Conservation (phyloP, 2,797 vertebrate genomes). For the Gadopsis bispinosus region DNA sequence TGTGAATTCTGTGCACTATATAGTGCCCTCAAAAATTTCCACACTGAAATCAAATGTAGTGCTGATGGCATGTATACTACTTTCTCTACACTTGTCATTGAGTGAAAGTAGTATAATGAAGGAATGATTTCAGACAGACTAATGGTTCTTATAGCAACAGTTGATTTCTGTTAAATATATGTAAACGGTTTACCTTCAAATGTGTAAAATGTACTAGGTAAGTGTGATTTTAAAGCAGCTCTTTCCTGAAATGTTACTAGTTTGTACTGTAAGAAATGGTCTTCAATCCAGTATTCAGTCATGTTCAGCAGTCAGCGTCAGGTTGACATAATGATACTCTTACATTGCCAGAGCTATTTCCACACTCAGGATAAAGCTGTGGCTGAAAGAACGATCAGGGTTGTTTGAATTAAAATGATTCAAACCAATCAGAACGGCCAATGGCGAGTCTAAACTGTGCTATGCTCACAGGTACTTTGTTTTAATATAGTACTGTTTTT, state of each 20-base stretch:
- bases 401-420: slow-evolving; percentile 7
- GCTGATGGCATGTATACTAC: too few species aligned
- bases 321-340: slow-evolving; percentile 44
- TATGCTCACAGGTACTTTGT: neutral
- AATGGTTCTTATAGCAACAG: neutral
- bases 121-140: neutral
- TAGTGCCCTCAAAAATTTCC: neutral
- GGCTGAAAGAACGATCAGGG: slow-evolving; percentile 27
- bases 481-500: slow-evolving; percentile 24
- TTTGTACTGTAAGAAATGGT: slow-evolving; percentile 9
- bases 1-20: neutral
- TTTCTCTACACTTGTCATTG: neutral
- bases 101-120: neutral
- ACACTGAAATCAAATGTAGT: neutral
- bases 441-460: neutral
- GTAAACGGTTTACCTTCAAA: neutral
- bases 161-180: neutral
- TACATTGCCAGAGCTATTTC: slow-evolving; percentile 43
- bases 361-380: slow-evolving; percentile 46
- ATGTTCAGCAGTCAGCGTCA: slow-evolving; percentile 40
- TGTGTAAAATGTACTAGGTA: neutral
- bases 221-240: neutral
- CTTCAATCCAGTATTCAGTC: slow-evolving; percentile 34
- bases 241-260: neutral
- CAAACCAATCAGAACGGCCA: slow-evolving; percentile 20